Conservation (phyloP, 2,888 invertebrate genomes). For the Lypha dubia region DNA sequence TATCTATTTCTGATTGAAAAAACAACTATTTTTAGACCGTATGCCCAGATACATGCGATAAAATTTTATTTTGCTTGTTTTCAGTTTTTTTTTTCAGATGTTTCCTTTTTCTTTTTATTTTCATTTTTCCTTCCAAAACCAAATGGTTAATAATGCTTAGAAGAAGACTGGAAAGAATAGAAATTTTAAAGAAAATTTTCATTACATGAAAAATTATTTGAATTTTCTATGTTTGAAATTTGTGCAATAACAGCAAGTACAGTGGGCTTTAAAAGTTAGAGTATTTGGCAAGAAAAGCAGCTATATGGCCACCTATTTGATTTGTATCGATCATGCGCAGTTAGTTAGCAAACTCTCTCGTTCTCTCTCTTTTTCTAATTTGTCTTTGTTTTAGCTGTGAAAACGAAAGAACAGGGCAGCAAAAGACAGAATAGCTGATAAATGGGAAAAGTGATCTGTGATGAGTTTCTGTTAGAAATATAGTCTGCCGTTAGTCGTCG, state of each 20-base stretch:
- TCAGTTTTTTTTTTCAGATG: not conserved
- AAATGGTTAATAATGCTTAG: slow-evolving; percentile 33
- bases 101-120: not conserved
- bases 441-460: slow-evolving; percentile 78
- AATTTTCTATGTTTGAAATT: slow-evolving; percentile 32
- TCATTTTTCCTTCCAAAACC: not conserved
- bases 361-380: too few species aligned
- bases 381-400: not conserved
- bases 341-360: not conserved
- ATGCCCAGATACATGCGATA: slow-evolving; percentile 81
- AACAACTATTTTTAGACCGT: slow-evolving; percentile 81
- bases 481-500: slow-evolving; percentile 84
- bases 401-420: not conserved
- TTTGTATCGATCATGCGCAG: slow-evolving; percentile 57
- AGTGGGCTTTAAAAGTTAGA: slow-evolving; percentile 40
- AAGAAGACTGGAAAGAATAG: slow-evolving; percentile 26
- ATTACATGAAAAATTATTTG: slow-evolving; percentile 1
- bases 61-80: slow-evolving; percentile 24
- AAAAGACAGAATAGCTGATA: slow-evolving; percentile 20
- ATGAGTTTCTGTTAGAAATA: slow-evolving; percentile 79
- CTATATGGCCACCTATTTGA: slow-evolving; percentile 27
- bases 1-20: slow-evolving; percentile 82
- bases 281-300: not conserved
- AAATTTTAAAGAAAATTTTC: not conserved
- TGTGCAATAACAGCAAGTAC: slow-evolving; percentile 28